Evolutionary conservation across 2,888 invertebrate species (phyloP).

Genomic region (Erynnis tages): DNA sequence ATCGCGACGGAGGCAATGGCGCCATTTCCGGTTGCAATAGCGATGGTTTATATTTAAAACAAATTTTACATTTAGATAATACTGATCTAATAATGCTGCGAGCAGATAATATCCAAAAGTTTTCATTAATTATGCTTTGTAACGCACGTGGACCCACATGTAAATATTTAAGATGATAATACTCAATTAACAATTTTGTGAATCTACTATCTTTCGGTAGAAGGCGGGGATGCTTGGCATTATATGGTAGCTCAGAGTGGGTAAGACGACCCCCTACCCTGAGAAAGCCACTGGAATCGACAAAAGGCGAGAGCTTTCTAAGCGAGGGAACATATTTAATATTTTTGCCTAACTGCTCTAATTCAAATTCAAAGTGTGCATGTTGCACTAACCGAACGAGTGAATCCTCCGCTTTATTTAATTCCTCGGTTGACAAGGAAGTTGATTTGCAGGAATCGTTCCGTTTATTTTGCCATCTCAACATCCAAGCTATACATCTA

Average conservation of each 20-base stretch:
- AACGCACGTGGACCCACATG: constrained; percentile 7
- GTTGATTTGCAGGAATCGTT: too few species aligned
- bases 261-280: constrained; percentile 29
- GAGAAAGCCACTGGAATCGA: constrained; percentile 19
- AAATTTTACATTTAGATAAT: constrained; percentile 2
- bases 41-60: constrained; percentile 2
- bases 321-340: neutral
- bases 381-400: neutral
- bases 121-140: constrained; percentile 1
- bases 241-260: constrained; percentile 16
- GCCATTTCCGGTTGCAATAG: constrained; percentile 10
- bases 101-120: constrained; percentile 12
- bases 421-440: neutral
- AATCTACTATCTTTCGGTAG: constrained; percentile 24
- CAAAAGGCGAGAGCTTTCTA: constrained; percentile 19
- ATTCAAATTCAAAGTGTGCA: neutral
- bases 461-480: too few species aligned
- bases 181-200: constrained; percentile 9
- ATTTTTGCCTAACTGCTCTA: neutral
- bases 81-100: constrained; percentile 9
- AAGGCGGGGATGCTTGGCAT: constrained; percentile 20
- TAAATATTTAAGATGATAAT: constrained; percentile 10
- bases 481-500: too few species aligned
- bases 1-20: neutral
- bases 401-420: neutral